Conservation (phyloP, 2,113 vertebrate species). For the Typhlomys cinereus region DNA sequence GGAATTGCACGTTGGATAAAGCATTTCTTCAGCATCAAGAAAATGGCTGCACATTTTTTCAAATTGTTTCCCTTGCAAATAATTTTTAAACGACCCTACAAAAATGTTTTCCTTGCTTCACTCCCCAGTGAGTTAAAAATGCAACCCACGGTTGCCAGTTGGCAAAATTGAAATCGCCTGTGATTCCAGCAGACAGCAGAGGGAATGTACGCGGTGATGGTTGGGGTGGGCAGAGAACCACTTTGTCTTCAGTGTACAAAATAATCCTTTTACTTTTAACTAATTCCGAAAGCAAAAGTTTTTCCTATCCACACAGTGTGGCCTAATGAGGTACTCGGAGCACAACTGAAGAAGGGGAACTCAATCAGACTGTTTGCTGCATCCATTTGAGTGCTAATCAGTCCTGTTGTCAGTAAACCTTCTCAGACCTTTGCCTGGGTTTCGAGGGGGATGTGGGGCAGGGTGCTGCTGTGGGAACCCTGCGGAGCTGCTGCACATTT, state of each 20-base stretch:
- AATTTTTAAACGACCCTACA: slow-evolving; percentile 82
- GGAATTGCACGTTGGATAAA: slow-evolving; percentile 75
- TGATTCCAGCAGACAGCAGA: slow-evolving; percentile 77
- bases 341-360: slow-evolving; percentile 35
- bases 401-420: slow-evolving; percentile 28
- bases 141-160: slow-evolving; percentile 78
- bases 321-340: slow-evolving; percentile 63
- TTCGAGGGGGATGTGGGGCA: neutral
- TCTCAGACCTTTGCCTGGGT: slow-evolving; percentile 55
- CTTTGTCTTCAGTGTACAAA: slow-evolving; percentile 70
- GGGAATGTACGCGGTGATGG: slow-evolving; percentile 80
- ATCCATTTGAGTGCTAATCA: slow-evolving; percentile 39
- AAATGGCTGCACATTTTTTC: slow-evolving; percentile 77
- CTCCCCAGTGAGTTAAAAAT: slow-evolving; percentile 83
- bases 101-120: slow-evolving; percentile 85
- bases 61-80: slow-evolving; percentile 83
- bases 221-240: slow-evolving; percentile 20
- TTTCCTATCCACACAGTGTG: slow-evolving; percentile 63
- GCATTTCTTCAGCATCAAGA: slow-evolving; percentile 80
- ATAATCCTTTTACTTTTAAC: slow-evolving; percentile 78
- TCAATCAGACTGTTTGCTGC: slow-evolving; percentile 9
- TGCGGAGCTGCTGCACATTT: neutral
- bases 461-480: neutral
- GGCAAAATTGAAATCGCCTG: slow-evolving; percentile 68
- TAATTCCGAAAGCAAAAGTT: slow-evolving; percentile 70